Conservation (phyloP, 2,797 vertebrate species). For the Esox lucius region DNA sequence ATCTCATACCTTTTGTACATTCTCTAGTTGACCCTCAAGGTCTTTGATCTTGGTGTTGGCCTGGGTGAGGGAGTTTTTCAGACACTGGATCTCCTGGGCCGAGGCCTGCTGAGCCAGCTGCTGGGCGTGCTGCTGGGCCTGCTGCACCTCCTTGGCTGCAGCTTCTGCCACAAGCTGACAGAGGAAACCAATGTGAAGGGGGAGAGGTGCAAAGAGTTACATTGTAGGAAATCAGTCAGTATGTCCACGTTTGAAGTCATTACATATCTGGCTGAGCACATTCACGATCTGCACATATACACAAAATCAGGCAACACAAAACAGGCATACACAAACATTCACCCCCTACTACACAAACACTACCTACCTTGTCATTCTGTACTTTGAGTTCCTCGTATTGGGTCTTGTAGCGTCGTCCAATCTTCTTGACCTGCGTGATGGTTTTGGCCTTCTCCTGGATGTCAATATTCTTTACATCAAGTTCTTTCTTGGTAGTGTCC, state of each 20-base stretch:
- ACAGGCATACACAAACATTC: not conserved
- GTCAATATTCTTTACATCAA: constrained; percentile 82
- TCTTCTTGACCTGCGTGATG: constrained; percentile 98
- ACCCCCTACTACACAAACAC: not conserved
- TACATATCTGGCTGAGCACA: not conserved
- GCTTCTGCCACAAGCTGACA: constrained; percentile 76
- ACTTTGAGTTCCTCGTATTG: constrained; percentile 97
- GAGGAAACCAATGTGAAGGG: not conserved
- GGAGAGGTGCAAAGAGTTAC: not conserved
- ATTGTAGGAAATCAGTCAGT: not conserved
- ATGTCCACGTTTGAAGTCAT: not conserved
- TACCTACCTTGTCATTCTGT: constrained; percentile 87
- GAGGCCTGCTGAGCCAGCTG: constrained; percentile 50
- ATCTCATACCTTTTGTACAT: constrained; percentile 80
- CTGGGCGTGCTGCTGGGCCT: constrained; percentile 35
- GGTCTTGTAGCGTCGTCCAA: constrained; percentile 94
- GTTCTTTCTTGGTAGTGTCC: constrained; percentile 84
- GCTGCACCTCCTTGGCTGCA: constrained; percentile 68
- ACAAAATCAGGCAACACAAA: not conserved
- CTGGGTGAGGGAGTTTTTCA: constrained; percentile 80
- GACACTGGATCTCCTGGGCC: constrained; percentile 79
- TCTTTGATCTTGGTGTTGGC: constrained; percentile 81
- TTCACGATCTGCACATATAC: not conserved
- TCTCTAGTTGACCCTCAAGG: constrained; percentile 81
- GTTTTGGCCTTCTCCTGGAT: constrained; percentile 93